Base-by-base conservation (phyloP, 2,113 vertebrate species). In the Pituophis catenifer region DNA sequence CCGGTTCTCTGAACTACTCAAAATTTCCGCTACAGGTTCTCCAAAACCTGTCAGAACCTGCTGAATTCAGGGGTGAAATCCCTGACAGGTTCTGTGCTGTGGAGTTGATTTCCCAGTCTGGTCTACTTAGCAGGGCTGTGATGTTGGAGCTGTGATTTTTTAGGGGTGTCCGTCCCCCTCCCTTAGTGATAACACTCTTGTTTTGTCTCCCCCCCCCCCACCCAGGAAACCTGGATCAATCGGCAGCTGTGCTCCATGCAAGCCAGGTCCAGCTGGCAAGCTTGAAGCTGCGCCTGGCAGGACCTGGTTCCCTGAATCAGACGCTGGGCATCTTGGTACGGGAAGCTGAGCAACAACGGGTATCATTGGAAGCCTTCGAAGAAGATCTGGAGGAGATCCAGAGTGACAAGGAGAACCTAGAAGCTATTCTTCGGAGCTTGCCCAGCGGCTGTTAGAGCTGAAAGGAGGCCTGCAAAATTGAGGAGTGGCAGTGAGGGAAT, bases 391-490 rank as follows among this genome's bases (percentile, higher is more conserved):
- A 96, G 6, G 98, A 99, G 97, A 98, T 99, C 96, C 96, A 19
- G 0, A 97, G 98, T 0, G 98, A 99, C 97, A 98, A 98, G 95
- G 94, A 96, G 96, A 99, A 98, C 97, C 93, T 99, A 96, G 98
- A 98, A 95, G 98, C 98, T 97, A 99, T 99, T 86, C 96, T 98
- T 93, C 96, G 92, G 52, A 98, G 97, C 94, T 97, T 99, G 94
- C 99, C 99, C 0, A 86, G 97, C 94, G 96, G 97, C 93, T 99
- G 99, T 93, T 97, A 97, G 0, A 92, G 96, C 94, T 95, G 95
- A 94, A 93, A 96, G 86, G 97, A 96, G 97, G 50, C 50, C 26
- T 7, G 10, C 12, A 26, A 26, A 52, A 52, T 26, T 9, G n/a
- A 52, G 53, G 29, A 15, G 26, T 23, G 38, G 11, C 2, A 17